Conservation (phyloP, 1,140 invertebrate genomes). For the Drosophila subobscura region DNA sequence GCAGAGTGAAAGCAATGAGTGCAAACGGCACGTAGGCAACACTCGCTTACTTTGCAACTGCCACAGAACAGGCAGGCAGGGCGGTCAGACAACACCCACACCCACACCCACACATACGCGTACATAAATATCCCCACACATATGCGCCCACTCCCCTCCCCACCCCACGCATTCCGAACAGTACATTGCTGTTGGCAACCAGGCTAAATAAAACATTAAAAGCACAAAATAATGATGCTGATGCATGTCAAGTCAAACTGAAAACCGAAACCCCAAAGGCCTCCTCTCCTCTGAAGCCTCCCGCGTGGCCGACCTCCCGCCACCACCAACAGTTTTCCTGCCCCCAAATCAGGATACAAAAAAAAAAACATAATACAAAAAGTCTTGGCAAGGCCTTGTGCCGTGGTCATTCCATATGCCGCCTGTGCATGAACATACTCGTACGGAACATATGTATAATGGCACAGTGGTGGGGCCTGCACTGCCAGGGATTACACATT, state of each 20-base stretch:
- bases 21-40: conserved; percentile 65
- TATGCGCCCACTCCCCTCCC: neutral
- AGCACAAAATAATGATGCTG: conserved; percentile 80
- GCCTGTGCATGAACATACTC: conserved; percentile 13
- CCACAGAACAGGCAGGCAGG: conserved; percentile 13
- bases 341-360: neutral
- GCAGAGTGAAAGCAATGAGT: conserved; percentile 40
- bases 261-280: conserved; percentile 74
- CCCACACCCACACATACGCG: neutral
- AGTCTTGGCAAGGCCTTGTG: conserved; percentile 40
- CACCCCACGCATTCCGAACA: neutral
- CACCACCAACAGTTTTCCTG: neutral
- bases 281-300: conserved; percentile 2
- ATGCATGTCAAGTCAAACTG: conserved; percentile 79
- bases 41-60: conserved; percentile 7
- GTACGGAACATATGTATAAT: conserved; percentile 13
- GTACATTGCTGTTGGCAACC: conserved; percentile 67
- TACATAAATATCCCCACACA: neutral
- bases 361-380: conserved; percentile 40
- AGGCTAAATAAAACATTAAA: conserved; percentile 78
- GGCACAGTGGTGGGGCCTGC: conserved; percentile 35
- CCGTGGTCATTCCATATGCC: conserved; percentile 50
- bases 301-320: neutral
- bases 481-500: neutral
- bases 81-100: conserved; percentile 40